Conservation (phyloP, 2,797 vertebrate species). For the Erithacus rubecula region DNA sequence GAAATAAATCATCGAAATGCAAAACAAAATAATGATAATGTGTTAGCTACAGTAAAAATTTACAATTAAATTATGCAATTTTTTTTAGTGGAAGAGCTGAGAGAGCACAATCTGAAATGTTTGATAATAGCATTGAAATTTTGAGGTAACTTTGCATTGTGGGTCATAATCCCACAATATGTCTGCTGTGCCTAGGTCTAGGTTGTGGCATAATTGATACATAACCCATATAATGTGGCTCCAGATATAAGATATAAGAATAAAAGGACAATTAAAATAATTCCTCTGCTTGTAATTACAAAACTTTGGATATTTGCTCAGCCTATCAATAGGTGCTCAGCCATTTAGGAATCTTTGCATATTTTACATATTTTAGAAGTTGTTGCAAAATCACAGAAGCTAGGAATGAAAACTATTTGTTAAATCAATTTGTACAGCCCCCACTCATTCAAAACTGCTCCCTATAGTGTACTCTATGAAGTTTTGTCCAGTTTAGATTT, state of each 20-base stretch:
- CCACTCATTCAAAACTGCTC: not conserved
- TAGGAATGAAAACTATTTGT: not conserved
- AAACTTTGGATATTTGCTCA: not conserved
- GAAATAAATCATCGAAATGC: not conserved
- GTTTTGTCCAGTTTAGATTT: not conserved
- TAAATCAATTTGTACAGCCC: not conserved
- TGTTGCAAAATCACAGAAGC: not conserved
- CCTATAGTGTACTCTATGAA: not conserved
- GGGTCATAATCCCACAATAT: not conserved
- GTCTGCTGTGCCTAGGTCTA: not conserved
- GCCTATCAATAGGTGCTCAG: not conserved
- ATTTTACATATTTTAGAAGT: not conserved
- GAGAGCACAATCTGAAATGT: not conserved
- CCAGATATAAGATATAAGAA: not conserved
- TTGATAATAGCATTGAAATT: not conserved
- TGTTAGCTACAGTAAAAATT: not conserved
- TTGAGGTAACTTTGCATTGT: not conserved
- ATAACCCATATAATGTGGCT: not conserved
- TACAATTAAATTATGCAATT: not conserved
- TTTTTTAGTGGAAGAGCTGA: not conserved
- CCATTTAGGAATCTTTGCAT: not conserved
- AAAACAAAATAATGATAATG: not conserved
- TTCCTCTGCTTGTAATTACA: not conserved
- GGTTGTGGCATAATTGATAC: not conserved
- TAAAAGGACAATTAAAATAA: not conserved